Evolutionary conservation across 2,797 vertebrate genomes (phyloP).

Genomic region (Carduelis carduelis): DNA sequence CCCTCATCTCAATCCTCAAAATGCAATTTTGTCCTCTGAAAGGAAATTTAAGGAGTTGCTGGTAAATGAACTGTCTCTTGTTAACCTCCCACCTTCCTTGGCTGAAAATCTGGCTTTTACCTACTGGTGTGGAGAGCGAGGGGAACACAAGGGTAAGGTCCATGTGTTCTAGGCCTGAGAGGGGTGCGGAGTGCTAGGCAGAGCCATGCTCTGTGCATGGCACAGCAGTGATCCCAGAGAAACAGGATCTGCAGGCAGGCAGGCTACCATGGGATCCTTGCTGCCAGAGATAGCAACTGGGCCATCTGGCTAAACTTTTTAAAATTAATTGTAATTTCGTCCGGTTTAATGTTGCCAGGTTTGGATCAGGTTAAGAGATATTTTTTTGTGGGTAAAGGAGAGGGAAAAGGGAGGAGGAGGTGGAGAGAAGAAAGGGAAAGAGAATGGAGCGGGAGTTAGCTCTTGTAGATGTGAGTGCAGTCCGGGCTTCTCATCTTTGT

Average conservation of each 20-base stretch:
- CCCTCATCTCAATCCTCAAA: background rate
- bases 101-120: background rate
- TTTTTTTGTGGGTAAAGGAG: background rate
- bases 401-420: background rate
- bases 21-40: background rate
- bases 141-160: background rate
- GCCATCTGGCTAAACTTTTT: background rate
- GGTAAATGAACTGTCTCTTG: background rate
- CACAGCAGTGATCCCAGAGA: background rate
- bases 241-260: background rate
- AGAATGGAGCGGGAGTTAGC: background rate
- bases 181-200: background rate
- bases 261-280: background rate
- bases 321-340: background rate
- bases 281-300: background rate
- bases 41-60: background rate
- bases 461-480: background rate
- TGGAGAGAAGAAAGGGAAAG: background rate
- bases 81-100: background rate
- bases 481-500: fast-evolving
- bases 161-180: background rate
- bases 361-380: background rate
- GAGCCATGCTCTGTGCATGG: background rate
- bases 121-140: fast-evolving
- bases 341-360: fast-evolving